These are phyloP conservation scores for Cosmopolites sordidus DNA, from an alignment of 2,888 invertebrate species.

Conservation along the genomic window DNA sequence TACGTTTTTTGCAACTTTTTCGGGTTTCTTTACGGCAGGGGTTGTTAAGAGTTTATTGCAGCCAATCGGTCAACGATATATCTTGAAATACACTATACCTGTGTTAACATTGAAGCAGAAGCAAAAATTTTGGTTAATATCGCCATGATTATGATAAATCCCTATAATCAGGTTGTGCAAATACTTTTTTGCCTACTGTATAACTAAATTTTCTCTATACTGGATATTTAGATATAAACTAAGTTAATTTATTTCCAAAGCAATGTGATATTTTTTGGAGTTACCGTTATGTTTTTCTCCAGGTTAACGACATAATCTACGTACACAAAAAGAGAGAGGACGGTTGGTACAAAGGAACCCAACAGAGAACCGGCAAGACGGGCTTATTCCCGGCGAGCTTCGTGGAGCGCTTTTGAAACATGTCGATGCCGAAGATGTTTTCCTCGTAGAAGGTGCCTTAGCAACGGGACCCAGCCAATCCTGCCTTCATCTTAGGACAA, in stretches of 20 bases:
- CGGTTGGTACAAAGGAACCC: slow-evolving; percentile 93
- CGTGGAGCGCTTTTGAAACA: slow-evolving; percentile 52
- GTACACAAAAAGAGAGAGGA: slow-evolving; percentile 90
- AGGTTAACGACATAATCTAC: slow-evolving; percentile 82
- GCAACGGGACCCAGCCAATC: not conserved
- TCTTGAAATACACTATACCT: too few species aligned
- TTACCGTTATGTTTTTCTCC: slow-evolving; percentile 1
- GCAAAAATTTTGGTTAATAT: too few species aligned
- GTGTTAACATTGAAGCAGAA: too few species aligned
- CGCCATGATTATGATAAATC: not conserved
- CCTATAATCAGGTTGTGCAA: not conserved
- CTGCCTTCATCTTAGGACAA: not conserved
- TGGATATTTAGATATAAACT: too few species aligned
- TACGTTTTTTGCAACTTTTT: too few species aligned
- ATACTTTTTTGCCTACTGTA: not conserved
- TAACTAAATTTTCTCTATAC: too few species aligned
- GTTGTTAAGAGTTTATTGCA: too few species aligned
- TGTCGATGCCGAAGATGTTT: not conserved
- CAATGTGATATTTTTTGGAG: not conserved
- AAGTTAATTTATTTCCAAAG: too few species aligned
- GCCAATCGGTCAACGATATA: too few species aligned
- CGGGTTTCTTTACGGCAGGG: too few species aligned
- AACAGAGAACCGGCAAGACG: slow-evolving; percentile 83
- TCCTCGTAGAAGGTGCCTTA: not conserved
- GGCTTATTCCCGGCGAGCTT: slow-evolving; percentile 95